Evolutionary conservation across 2,113 vertebrate genomes (phyloP), one percentile per base, ranked within the genome.

Genomic region (Aphyosemion australe): DNA sequence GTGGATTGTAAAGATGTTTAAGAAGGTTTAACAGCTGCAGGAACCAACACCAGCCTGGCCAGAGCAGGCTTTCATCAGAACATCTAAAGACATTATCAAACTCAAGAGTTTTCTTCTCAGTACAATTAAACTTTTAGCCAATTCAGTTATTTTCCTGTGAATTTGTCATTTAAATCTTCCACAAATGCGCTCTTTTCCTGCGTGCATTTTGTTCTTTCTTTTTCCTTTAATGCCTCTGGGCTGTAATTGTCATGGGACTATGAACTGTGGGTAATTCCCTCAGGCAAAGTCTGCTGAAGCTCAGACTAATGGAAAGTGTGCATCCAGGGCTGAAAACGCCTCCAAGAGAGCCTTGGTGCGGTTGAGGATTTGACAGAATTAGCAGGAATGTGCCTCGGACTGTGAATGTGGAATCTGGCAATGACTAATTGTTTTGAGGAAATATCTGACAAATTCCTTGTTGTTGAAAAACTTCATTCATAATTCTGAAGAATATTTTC

Each of bases 261-360:
- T 49, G 59, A 39, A 49, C 31, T 61, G 31, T 61, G 59, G 45
- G 46, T 19, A 61, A 49, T 49, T 61, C 59, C 59, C 45, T 49
- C 9, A 61, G 46, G 59, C 59, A 20, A 12, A 37, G 12, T 61
- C 45, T 61, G 46, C 31, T 18, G 46, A 49, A 49, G 18, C 8
- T 12, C 59, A 19, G 18, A 49, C 31, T 37, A 11, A 26, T 14
- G 10, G 13, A 21, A 62, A 62, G 48, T 51, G 48, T 51, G 14
- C 48, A 50, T 51, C 14, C 14, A 16, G 14, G 14, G 14, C 37
- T 52, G 14, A 56, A 20, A 56, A 15, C 4, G 41, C 41, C 37
- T 43, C 2, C 8, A 9, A 57, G 55, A 42, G 19, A 46, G 57
- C 14, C 41, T 12, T 4, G 8, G 21, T 46, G 42, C 19, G 51